Conservation (phyloP, 64 coral and sea anemone species). For the Acropora tenuis region DNA sequence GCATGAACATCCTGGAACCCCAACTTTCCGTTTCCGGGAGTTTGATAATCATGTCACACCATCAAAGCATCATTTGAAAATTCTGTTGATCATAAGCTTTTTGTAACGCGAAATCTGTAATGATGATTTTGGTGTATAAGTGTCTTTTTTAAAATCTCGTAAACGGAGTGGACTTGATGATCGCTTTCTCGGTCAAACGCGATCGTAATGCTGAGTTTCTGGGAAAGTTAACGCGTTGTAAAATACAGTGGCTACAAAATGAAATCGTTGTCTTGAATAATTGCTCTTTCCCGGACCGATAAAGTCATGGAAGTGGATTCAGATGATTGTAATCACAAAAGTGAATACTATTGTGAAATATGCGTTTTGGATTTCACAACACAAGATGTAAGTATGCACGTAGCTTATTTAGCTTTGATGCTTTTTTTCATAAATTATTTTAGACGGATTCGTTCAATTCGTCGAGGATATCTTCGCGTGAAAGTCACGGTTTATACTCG, state of each 20-base stretch:
- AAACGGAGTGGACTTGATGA: neutral
- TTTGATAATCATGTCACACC: constrained; percentile 27
- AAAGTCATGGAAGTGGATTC: neutral
- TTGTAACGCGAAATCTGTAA: neutral
- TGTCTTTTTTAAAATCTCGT: no score
- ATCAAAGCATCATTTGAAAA: neutral
- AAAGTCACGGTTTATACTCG: no score
- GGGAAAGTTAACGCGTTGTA: no score
- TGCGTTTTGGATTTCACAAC: constrained; percentile 64
- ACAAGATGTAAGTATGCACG: constrained; percentile 33
- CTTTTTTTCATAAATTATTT: no score
- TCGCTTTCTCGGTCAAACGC: no score
- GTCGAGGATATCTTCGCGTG: no score
- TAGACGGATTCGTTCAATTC: no score
- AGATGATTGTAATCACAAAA: neutral
- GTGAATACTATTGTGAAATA: constrained; percentile 52
- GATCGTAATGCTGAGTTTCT: no score
- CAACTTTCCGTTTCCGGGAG: neutral
- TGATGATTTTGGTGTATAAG: neutral
- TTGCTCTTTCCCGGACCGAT: neutral
- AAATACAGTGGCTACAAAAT: neutral
- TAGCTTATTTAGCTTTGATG: neutral
- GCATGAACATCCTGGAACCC: neutral
- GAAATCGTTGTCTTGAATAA: neutral
- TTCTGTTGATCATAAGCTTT: neutral